Evolutionary conservation across 2,888 invertebrate species (phyloP).

Genomic region (Podotricha telesiphe): DNA sequence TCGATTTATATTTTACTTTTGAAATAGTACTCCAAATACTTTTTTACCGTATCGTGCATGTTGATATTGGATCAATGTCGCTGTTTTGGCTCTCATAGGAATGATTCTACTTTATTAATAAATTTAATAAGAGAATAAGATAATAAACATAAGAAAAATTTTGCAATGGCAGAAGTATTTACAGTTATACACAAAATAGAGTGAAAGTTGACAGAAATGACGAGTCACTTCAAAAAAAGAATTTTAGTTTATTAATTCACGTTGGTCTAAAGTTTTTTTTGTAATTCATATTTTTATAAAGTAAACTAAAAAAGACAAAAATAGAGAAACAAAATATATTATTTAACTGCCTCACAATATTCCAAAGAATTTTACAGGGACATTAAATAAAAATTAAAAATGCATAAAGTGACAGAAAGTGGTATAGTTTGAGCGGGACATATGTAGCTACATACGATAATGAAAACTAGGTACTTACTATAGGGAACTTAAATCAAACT

Average conservation of each 20-base stretch:
- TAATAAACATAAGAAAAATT: neutral
- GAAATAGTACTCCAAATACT: too few relatives aligned
- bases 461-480: too few relatives aligned
- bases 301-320: too few relatives aligned
- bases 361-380: neutral
- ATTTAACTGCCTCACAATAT: neutral
- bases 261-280: neutral
- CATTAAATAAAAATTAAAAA: neutral
- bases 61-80: conserved; percentile 41
- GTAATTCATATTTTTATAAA: too few relatives aligned
- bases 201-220: neutral
- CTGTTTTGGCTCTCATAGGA: neutral
- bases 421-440: neutral
- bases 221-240: conserved; percentile 1
- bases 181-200: neutral
- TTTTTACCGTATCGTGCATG: conserved; percentile 69
- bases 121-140: neutral
- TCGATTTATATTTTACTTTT: neutral
- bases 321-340: neutral
- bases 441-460: neutral
- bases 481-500: too few relatives aligned
- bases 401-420: neutral
- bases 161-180: conserved; percentile 1
- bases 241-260: conserved; percentile 8
- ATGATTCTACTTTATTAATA: neutral